Base-by-base conservation (phyloP, 2,113 vertebrate species). In the Lophochroa leadbeateri region DNA sequence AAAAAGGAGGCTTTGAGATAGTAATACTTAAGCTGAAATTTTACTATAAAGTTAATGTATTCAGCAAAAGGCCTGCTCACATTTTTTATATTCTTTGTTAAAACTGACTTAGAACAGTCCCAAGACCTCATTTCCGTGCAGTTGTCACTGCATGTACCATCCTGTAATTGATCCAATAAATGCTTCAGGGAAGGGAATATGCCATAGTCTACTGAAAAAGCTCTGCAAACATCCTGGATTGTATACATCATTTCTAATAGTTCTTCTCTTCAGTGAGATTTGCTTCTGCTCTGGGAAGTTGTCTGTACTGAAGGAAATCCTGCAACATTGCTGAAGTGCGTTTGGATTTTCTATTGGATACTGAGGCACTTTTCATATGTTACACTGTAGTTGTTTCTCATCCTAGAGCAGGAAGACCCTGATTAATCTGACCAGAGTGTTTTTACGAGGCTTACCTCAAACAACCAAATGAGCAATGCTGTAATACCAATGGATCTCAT, bases 381-480 rank as follows among this genome's bases (percentile, higher is more conserved):
- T 52, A 41, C 3, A 10, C 28, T 0, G 0, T 60, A 46, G 37
- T 50, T 3, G 0, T 71, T 82, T 61, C 50, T 58, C 44, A 28
- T 52, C 11, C 25, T 55, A 35, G 31, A 63, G 28, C 28, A 12
- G 21, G 33, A 61, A 47, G 29, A 25, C 23, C 5, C 24, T 5
- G 10, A 41, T 33, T 8, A 39, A 33, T 53, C 16, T 20, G 29
- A 43, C 29, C 4, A 31, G 50, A 24, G 23, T 21, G 6, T 39
- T 81, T 77, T n/a, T n/a, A 20, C 27, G 11, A 77, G 15, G 28
- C 95, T 87, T 93, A 99, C 99, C 98, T 99, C 99, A 90, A 99
- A 99, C 68, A 98, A 92, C 99, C 99, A 99, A 68, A 98, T 98
- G 81, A 99, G 93, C 90, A 99, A 93, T 5, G 98, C 98, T 1